Evolutionary conservation across 2,888 invertebrate species (phyloP), one percentile per base, ranked within the genome.

Genomic region (Monoplex corrugatus): DNA sequence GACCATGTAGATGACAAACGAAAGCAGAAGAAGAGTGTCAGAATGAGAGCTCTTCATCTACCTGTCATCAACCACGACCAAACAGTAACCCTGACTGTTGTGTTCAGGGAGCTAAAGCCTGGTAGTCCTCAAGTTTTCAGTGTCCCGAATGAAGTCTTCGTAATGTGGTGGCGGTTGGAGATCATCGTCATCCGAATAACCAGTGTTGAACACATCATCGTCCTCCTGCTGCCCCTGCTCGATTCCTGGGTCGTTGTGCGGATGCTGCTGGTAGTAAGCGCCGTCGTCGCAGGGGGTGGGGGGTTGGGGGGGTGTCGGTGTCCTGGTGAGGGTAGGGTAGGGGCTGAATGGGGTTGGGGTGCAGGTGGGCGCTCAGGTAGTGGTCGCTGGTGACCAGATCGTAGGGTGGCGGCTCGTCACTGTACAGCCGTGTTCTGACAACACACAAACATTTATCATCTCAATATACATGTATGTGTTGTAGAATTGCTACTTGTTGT

Each of bases 351-450:
- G 50, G 32, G 86, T 63, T 40, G 16, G 63, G 86, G 63, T 57
- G 50, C 43, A 86, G 86, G 43, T 86, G 90, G 13, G 80, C 75
- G 86, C 89, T 89, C 3, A 90, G 45, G 78, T 90, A 90, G 28
- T 91, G 89, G 43, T 90, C 89, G 45, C 91, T 91, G 40, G 91
- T 91, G 19, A 92, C 93, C 0, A 91, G 87, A 50, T 93, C 92
- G 86, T 93, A 93, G 13, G 93, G 89, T 8, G 93, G 93, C 2
- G 93, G 93, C 28, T 92, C 93, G 86, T 93, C 93, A 44, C 90
- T 91, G 90, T 92, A 91, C n/a, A 92, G 82, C 0, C 91, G 88
- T 16, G 90, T 89, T 82, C 92, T 92, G 89, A 83, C 50, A 19
- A 28, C 10, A 63, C 10, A 63, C 23, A 57, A 57, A 57, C 28